Evolutionary conservation across 2,113 vertebrate genomes (phyloP).

Genomic region (Tachysurus vachellii): DNA sequence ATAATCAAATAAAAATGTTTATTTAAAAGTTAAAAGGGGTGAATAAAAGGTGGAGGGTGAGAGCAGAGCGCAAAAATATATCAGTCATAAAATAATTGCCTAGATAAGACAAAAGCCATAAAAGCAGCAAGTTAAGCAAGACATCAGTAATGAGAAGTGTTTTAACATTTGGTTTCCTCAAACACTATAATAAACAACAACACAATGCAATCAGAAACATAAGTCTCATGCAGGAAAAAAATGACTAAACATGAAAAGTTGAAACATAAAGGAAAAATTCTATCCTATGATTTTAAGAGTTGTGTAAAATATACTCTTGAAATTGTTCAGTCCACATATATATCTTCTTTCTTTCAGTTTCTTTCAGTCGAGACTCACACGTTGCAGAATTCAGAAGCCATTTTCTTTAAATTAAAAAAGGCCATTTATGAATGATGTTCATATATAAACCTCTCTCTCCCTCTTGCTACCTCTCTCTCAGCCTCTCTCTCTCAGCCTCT

Average conservation of each 20-base stretch:
- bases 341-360: constrained; percentile 54
- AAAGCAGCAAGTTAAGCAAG: background rate
- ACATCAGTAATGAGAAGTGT: background rate
- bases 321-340: constrained; percentile 48
- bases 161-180: constrained; percentile 2
- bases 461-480: constrained; percentile 45
- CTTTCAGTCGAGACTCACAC: constrained; percentile 56
- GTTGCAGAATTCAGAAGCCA: background rate
- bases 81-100: background rate
- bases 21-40: background rate
- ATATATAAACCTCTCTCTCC: constrained; percentile 30
- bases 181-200: constrained; percentile 2
- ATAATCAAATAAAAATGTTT: constrained; percentile 47
- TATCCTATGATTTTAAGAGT: background rate
- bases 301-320: constrained; percentile 26
- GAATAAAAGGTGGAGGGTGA: background rate
- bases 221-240: constrained; percentile 14
- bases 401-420: constrained; percentile 8
- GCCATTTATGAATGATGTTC: background rate
- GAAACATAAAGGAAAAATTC: constrained; percentile 9
- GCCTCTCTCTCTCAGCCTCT: constrained; percentile 49
- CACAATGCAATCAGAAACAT: background rate
- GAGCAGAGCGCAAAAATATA: background rate
- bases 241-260: constrained; percentile 6
- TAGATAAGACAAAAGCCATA: background rate